Percentiles rank a stretch among this genome's conserved stretches.
Evolutionary conservation across 2,113 vertebrate genomes (phyloP).

Genomic region (Pteronura brasiliensis): DNA sequence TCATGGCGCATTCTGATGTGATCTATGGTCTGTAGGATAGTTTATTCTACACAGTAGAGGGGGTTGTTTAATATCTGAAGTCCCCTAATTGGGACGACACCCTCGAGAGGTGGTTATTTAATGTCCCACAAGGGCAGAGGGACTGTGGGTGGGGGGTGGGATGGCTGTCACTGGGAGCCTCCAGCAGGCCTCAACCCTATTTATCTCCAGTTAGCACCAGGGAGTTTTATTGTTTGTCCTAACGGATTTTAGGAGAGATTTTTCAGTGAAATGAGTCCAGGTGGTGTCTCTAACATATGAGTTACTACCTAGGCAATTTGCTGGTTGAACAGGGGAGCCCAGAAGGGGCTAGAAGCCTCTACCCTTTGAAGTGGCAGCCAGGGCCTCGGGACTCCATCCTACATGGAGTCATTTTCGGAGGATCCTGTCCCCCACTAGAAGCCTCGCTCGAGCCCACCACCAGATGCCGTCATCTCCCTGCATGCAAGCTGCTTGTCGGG

Average conservation of each 20-base stretch:
- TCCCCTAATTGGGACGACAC: no score
- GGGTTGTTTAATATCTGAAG: not conserved
- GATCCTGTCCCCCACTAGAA: not conserved
- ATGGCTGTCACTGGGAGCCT: not conserved
- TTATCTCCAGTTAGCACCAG: not conserved
- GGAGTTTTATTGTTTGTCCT: no score
- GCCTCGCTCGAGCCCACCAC: not conserved
- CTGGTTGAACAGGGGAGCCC: not conserved
- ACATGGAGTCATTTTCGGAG: not conserved
- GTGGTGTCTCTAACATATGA: not conserved
- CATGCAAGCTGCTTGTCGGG: not conserved
- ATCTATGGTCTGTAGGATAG: not conserved
- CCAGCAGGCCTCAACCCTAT: not conserved
- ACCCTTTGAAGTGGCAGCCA: not conserved
- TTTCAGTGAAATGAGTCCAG: not conserved
- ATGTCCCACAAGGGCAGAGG: not conserved
- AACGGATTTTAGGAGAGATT: not conserved
- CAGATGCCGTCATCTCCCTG: not conserved
- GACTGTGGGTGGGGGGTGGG: no score
- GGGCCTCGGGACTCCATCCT: not conserved
- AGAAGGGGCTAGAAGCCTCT: not conserved
- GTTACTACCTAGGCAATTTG: not conserved
- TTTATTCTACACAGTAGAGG: not conserved
- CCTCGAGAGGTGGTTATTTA: not conserved
- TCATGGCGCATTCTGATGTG: accelerated